Base-by-base conservation (phyloP, 1,140 invertebrate genomes). In the Cydia amplana region DNA sequence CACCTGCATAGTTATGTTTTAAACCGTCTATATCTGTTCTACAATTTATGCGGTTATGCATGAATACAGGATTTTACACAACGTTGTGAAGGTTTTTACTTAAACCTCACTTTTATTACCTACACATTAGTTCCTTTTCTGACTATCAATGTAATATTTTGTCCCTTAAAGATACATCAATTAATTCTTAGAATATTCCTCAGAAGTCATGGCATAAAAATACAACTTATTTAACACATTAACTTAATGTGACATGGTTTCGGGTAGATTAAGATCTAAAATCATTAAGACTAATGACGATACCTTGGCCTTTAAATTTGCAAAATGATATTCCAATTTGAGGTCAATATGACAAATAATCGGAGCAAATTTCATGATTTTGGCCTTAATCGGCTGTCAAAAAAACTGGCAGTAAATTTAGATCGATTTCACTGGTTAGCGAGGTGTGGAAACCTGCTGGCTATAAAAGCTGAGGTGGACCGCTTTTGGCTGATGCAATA, bases 401-500 rank as follows among this genome's bases (percentile, higher is more conserved):
- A 73, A 73, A 73, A 49, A n/a, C 72, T 49, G 43, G 46, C 43
- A 51, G 72, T 73, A 51, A 51, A 25, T 73, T 51, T 49, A 72
- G 20, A 73, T 51, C 72, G 46, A 46, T 46, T 73, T 46, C 72
- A 28, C 43, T 46, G 32, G 36, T 23, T 2, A 49, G 18, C 65
- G 55, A 81, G 80, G 75, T 78, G 79, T 78, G 76, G 83, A 74
- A 81, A 80, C 77, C 55, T 73, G 77, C 55, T 67, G 72, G 73
- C 75, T 80, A 85, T 85, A 81, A 84, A 83, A 85, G 74, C 77
- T 80, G 82, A 87, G 83, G 83, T 77, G 83, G 81, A 80, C 85
- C 82, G 83, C 76, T 87, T 81, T 74, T 84, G 82, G 86, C 87
- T 91, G 89, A 91, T 88, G 89, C 89, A 91, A 91, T 89, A 88